Conservation (phyloP, 2,797 vertebrate species). For the Paedocypris micromegethes region DNA sequence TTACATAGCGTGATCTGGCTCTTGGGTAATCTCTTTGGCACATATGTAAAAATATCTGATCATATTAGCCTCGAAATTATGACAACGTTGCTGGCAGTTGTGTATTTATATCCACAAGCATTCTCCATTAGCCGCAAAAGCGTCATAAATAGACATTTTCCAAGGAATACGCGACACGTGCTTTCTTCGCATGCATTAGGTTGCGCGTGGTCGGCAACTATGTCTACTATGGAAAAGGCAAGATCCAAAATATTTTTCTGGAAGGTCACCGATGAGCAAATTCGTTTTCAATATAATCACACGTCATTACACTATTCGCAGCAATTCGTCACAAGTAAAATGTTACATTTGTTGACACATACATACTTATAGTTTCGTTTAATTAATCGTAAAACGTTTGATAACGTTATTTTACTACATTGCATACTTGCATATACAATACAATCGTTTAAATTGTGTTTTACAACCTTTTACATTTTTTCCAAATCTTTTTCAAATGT, state of each 20-base stretch:
- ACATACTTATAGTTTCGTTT: no score
- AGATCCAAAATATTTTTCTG: background rate
- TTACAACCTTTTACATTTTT: no score
- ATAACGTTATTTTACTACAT: no score
- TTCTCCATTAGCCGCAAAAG: background rate
- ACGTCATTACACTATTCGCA: no score
- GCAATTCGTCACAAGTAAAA: no score
- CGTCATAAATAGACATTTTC: background rate
- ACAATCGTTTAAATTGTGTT: no score
- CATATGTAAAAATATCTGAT: slow-evolving; percentile 19
- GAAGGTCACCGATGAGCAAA: slow-evolving; percentile 3
- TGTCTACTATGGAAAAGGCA: background rate
- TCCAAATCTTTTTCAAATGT: no score
- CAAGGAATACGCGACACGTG: background rate
- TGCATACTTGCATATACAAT: no score
- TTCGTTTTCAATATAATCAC: background rate
- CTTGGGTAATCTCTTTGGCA: slow-evolving; percentile 26
- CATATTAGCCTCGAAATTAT: slow-evolving; percentile 23
- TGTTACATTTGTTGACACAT: no score
- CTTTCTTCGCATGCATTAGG: background rate
- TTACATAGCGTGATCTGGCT: slow-evolving; percentile 14
- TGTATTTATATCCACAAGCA: background rate
- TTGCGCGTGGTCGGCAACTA: background rate
- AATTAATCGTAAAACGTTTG: no score
- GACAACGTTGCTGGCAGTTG: background rate